Evolutionary conservation across 2,113 vertebrate species (phyloP), one percentile per base, ranked within the genome.

Genomic region (Scartelaos histophorus): DNA sequence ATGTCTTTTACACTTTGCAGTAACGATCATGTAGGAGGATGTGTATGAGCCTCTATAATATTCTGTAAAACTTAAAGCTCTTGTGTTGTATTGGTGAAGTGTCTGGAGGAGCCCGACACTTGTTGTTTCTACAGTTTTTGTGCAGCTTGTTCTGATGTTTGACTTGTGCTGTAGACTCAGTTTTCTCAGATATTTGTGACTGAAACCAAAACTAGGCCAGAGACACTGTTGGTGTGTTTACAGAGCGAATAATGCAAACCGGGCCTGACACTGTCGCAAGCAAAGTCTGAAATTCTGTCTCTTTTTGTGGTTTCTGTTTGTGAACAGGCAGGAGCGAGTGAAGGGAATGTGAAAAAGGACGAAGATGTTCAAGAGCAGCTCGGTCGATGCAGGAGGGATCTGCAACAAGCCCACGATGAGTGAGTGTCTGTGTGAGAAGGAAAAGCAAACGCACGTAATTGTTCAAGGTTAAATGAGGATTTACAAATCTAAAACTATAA

Each of bases 341-440:
- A 78, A 7, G 85, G 60, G 57, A 74, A 12, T 2, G 69, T 93
- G 70, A 94, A 88, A 43, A 80, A 70, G 60, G 58, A 72, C 15
- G 91, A 88, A 71, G 94, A 95, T 0, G 88, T 96, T 74, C 93
- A 88, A 77, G 88, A 88, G 11, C 89, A 94, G 34, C 92, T 97
- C 68, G 91, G 90, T 56, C 89, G 85, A 82, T 94, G 78, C 77
- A 91, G 70, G 62, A 93, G 83, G 54, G 95, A 97, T 34, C 88
- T 94, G 78, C 93, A 93, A 84, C 85, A 92, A 62, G 89, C 91
- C 29, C 69, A 89, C n/a, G 89, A 94, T 49, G 95, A 97, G 97
- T 98, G 91, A 94, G 95, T 25, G 38, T 57, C 24, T 57, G 54
- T 57, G 9, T 21, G 24, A 3, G 1, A 38, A 38, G 35, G 3